A percentile compares a stretch with the other conserved stretches of the same genome.
These are phyloP conservation scores for Tenthredo scrophulariae DNA, from an alignment of 2,888 invertebrate species.

Conservation along the genomic window DNA sequence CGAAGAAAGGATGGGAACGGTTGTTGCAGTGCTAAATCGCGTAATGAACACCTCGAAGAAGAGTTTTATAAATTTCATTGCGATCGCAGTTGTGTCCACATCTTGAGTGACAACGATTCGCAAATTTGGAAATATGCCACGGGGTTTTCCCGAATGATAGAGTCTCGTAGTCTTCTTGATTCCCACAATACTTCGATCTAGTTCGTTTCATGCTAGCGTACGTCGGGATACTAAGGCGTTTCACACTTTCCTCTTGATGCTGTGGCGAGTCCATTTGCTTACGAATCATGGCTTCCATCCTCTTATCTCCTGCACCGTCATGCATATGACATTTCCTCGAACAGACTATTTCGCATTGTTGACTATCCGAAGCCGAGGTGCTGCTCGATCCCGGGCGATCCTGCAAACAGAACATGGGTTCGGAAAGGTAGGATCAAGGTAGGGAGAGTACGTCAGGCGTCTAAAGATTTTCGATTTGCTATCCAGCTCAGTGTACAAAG, in stretches of 20 bases:
- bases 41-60: constrained; percentile 35
- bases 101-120: background rate
- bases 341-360: constrained; percentile 6
- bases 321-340: constrained; percentile 36
- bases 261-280: constrained; percentile 41
- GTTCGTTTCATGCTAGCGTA: constrained; percentile 37
- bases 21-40: background rate
- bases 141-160: background rate
- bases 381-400: background rate
- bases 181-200: constrained; percentile 25
- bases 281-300: background rate
- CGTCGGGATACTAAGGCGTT: constrained; percentile 47
- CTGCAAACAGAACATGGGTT: constrained; percentile 12
- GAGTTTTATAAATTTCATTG: constrained; percentile 5
- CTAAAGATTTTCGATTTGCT: background rate
- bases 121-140: background rate
- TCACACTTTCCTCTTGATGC: constrained; percentile 51
- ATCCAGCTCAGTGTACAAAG: background rate
- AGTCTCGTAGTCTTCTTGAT: background rate
- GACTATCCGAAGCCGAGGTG: constrained; percentile 11
- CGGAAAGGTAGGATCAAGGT: background rate
- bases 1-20: background rate
- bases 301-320: constrained; percentile 1
- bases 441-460: background rate
- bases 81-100: constrained; percentile 1